These are phyloP conservation scores for Clarias platycephalus DNA, from an alignment of 2,797 vertebrate genomes.

Conservation along the genomic window DNA sequence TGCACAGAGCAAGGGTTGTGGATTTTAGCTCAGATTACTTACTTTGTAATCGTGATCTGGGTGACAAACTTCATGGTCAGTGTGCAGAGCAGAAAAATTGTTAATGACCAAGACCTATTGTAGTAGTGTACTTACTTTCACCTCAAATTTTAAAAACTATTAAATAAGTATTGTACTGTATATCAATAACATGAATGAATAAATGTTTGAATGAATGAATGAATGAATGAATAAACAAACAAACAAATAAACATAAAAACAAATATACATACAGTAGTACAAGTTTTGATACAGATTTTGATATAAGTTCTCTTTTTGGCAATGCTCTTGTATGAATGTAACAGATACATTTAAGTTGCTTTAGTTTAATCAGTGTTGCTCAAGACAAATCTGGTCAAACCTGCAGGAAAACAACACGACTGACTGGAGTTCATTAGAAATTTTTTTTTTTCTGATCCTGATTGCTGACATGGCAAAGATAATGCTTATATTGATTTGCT, in stretches of 20 bases:
- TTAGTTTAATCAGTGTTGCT: neutral
- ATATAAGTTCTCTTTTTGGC: neutral
- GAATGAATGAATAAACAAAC: neutral
- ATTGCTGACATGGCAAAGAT: conserved; percentile 33
- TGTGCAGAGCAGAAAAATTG: too few species aligned
- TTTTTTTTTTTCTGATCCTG: conserved; percentile 32
- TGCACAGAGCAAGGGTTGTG: too few species aligned
- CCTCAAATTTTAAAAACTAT: too few species aligned
- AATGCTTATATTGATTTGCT: conserved; percentile 37
- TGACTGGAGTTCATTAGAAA: neutral
- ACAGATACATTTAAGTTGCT: neutral
- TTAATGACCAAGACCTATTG: too few species aligned
- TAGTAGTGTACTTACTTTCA: too few species aligned
- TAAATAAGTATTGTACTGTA: too few species aligned
- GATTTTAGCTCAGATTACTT: too few species aligned
- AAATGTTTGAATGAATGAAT: too few species aligned
- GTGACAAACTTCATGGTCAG: too few species aligned
- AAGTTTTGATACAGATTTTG: neutral
- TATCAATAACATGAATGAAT: too few species aligned
- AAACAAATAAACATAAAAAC: neutral
- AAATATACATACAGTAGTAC: neutral
- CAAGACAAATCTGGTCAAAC: neutral
- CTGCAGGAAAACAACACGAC: neutral
- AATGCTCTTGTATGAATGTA: neutral
- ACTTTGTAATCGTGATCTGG: too few species aligned